Evolutionary conservation across 2,113 vertebrate genomes (phyloP), one percentile per base, ranked within the genome.

Genomic region (Myrmophylax atrothorax): DNA sequence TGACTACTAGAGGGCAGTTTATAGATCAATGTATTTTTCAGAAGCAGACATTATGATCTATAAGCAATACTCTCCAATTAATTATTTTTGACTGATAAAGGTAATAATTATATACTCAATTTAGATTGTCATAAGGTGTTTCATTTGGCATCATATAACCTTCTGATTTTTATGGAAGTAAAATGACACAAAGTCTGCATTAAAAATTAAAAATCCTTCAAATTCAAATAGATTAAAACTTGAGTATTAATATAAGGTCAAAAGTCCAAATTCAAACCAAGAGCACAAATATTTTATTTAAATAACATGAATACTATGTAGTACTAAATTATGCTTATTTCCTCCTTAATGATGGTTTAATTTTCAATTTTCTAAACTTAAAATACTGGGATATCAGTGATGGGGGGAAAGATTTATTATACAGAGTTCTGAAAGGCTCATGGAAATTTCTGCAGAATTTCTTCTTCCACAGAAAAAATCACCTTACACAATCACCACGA

Each of bases 1-100:
- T 60, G 60, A 68, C 52, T 96, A 93, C 10, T 77, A 56, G 38
- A 88, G 50, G 68, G 92, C 64, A 97, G 69, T 91, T 96, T 77
- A 86, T 70, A 88, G 67, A 55, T 91, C 85, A 92, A 29, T 80
- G 68, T 44, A 88, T 86, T 96, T 94, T 95, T 88, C 72, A 93
- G 72, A 74, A 91, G 59, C 22, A 94, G 85, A 86, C 33, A 88
- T 70, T 29, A 77, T 88, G 59, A 94, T 86, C 78, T 94, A 75
- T 74, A 72, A 78, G 68, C 24, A 80, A 86, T 58, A 86, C 9
- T 67, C 72, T 75, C 77, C 69, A 82, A 84, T 92, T 93, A 83
- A 88, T 90, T 92, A 18, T 64, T 87, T 93, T 49, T 88, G 60
- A 55, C 52, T 80, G 46, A 88, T 74, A 92, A 86, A 89, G 28